A percentile compares a stretch with the other conserved stretches of the same genome.
Conservation (phyloP, 2,797 vertebrate genomes). For the Falco biarmicus region DNA sequence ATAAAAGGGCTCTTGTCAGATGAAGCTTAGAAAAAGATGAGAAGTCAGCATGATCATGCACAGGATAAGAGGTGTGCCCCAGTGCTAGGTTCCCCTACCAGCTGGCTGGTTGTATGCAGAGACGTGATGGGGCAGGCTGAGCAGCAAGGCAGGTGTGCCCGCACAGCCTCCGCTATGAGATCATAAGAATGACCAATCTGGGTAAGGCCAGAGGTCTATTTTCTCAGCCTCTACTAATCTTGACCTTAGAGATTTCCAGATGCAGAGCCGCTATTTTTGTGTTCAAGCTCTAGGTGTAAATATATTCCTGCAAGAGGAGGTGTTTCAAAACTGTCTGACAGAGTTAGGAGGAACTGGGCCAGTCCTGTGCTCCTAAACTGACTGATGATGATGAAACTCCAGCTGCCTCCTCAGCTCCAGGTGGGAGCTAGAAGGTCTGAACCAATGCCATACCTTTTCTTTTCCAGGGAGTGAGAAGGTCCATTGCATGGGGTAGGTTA, state of each 20-base stretch:
- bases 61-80: accelerated
- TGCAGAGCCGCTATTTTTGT: not conserved
- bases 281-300: not conserved
- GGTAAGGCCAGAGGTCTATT: not conserved
- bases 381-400: not conserved
- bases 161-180: not conserved
- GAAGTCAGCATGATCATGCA: not conserved
- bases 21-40: not conserved
- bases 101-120: not conserved
- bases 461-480: not conserved
- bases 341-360: not conserved
- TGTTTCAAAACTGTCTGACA: not conserved
- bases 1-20: not conserved
- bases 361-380: not conserved
- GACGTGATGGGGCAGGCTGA: not conserved
- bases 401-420: not conserved
- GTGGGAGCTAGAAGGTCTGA: not conserved
- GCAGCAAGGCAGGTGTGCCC: not conserved
- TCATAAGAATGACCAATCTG: not conserved
- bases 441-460: not conserved
- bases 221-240: not conserved
- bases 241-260: not conserved
- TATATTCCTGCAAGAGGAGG: not conserved
- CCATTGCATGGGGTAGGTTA: not conserved
- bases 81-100: not conserved